Base-by-base conservation (phyloP, 1,140 invertebrate genomes). In the Varroa destructor region DNA sequence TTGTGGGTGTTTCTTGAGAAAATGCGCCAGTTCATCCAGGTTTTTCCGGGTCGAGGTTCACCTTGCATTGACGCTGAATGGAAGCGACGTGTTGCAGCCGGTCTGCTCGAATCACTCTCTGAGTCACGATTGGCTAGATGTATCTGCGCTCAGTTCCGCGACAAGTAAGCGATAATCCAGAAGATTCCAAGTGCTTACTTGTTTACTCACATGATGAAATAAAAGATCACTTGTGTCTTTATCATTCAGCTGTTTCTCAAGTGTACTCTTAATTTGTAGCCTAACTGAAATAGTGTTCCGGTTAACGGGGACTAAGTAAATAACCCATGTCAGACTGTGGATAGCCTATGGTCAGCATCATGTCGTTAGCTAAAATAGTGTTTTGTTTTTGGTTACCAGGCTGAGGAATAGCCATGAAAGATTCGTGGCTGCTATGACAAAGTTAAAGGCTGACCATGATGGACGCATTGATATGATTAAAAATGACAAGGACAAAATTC, bases 1-100 rank as follows among this genome's bases (percentile, higher is more conserved):
- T 82, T 91, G 25, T 81, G 86, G 72, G 84, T 85, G 0, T 84
- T 93, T 71, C 81, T 90, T 74, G 89, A 92, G 77, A 85, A 88
- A 75, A 83, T 93, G 75, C 84, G 88, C 73, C 85, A 88, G 81
- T 72, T 83, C 8, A 77, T 83, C 43, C 79, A 80, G 74, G 74
- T 67, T 14, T 67, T 88, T 72, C 86, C 85, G 36, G 88, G 87
- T 86, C 81, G 83, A 57, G 82, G 84, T 25, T 83, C 83, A 1
- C 85, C 86, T 3, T 81, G 80, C 8, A 82, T 88, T 36, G 85
- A 89, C 78, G 80, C 81, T 12, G 81, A 84, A 55, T 93, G 90
- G 90, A 86, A 88, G 75, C 82, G 83, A 43, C 85, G 84, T 74
- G 85, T 89, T 0, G 88, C 88, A 1, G 78, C 83, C 37, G 86